Conservation (phyloP, 2,113 vertebrate genomes). For the Corynorhinus townsendii region DNA sequence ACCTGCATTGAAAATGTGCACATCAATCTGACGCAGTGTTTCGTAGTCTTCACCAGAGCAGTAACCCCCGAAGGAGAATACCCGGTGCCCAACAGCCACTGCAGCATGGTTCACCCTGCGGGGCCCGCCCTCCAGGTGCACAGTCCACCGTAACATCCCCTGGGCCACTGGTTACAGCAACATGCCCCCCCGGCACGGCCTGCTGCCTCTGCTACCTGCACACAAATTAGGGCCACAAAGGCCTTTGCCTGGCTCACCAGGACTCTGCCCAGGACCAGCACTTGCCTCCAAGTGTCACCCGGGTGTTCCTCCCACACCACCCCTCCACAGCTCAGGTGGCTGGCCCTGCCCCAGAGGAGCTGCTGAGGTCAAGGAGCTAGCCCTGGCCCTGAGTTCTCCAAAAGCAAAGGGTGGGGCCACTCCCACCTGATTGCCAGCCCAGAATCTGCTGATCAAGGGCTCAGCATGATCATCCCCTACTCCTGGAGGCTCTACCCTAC, state of each 20-base stretch:
- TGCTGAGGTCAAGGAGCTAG: constrained; percentile 56
- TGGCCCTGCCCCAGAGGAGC: constrained; percentile 41
- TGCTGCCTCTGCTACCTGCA: constrained; percentile 66
- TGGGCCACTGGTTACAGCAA: constrained; percentile 65
- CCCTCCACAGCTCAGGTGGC: constrained; percentile 53
- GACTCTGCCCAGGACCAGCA: constrained; percentile 22
- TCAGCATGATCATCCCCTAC: neutral
- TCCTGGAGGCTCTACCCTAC: neutral
- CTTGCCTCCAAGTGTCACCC: constrained; percentile 39
- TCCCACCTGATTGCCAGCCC: constrained; percentile 15
- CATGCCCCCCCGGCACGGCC: constrained; percentile 78
- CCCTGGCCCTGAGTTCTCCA: constrained; percentile 30
- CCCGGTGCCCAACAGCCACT: constrained; percentile 96
- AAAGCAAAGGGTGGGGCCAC: constrained; percentile 39
- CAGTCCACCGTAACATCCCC: constrained; percentile 98
- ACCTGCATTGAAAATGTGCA: constrained; percentile 93
- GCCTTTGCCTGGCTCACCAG: neutral
- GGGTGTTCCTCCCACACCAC: constrained; percentile 56
- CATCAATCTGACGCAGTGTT: constrained; percentile 93
- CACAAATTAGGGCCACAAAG: constrained; percentile 25
- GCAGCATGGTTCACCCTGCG: constrained; percentile 99
- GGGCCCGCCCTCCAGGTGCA: constrained; percentile 98
- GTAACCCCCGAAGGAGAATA: constrained; percentile 98
- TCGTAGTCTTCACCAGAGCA: constrained; percentile 99
- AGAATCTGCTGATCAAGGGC: neutral